Evolutionary conservation across 2,113 vertebrate genomes (phyloP), one percentile per base, ranked within the genome.

Genomic region (Equus quagga): DNA sequence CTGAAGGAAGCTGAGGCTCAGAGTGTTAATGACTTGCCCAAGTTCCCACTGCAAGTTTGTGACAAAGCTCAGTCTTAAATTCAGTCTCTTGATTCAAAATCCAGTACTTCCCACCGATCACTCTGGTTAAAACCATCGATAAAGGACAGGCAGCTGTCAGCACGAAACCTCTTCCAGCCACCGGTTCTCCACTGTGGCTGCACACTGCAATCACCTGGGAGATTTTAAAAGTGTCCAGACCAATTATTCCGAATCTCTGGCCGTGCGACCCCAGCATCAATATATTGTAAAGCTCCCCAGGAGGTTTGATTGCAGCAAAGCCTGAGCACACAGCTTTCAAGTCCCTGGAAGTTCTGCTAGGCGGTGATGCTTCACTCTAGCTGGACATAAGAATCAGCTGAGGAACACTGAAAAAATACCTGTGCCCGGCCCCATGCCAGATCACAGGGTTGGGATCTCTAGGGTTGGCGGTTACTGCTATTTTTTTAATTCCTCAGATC

Each of bases 401-500:
- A 95, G 28, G 44, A 51, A 44, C 49, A 41, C 62, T 62, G 4
- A 73, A 64, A 85, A 90, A 49, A 17, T 19, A 41, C 28, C 56
- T 4, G 4, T 54, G 51, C 58, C 19, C 17, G 3, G 3, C 9
- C 64, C 64, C 58, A 33, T 51, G 24, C 33, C 41, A 62, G 26
- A 41, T 95, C 70, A 51, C 67, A 51, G 64, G 81, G 51, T 26
- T 78, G 60, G 17, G 49, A 10, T 58, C 33, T 80, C 69, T 58
- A 89, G 44, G 2, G 44, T 95, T 58, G 28, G 51, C 26, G 5
- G 36, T 72, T 58, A 28, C 92, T 78, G 8, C 79, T 80, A 76
- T 54, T 85, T 92, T 92, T 94, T 72, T 9, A 90, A 78, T 51
- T 96, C 23, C 33, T 85, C 58, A 49, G 41, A 60, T 92, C 44